Percentiles rank a stretch among this genome's conserved stretches.
These are phyloP conservation scores for Phataginus tetradactyla DNA, from an alignment of 2,797 vertebrate genomes.

Conservation along the genomic window DNA sequence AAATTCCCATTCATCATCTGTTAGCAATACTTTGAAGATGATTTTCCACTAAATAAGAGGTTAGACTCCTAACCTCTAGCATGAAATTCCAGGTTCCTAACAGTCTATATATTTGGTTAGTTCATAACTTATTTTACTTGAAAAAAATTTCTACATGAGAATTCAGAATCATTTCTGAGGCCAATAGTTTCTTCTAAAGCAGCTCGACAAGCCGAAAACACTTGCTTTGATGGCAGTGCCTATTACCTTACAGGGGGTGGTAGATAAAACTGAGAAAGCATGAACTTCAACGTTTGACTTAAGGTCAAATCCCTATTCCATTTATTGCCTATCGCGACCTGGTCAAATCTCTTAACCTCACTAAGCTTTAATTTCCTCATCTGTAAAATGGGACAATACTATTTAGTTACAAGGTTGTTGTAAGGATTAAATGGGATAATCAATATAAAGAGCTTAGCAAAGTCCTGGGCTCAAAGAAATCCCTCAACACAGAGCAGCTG, in stretches of 20 bases:
- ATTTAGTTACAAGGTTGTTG: neutral
- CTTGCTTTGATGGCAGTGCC: neutral
- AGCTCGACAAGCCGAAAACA: neutral
- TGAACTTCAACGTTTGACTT: neutral
- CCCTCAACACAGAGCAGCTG: neutral
- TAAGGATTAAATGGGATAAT: neutral
- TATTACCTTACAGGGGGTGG: neutral
- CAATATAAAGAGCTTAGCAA: neutral
- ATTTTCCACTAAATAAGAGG: constrained; percentile 6
- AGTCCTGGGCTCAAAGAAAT: neutral
- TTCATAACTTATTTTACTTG: neutral
- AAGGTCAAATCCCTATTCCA: neutral
- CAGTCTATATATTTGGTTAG: neutral
- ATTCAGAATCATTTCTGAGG: constrained; percentile 19
- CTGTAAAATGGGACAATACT: neutral
- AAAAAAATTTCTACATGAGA: neutral
- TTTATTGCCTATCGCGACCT: neutral
- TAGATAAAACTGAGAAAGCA: neutral
- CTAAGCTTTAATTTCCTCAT: neutral
- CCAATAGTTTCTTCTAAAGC: neutral
- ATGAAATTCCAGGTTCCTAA: constrained; percentile 40
- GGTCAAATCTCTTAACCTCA: neutral
- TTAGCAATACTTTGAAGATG: constrained; percentile 13
- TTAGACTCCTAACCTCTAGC: neutral
- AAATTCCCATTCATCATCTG: neutral